phyloP scores from a whole-genome alignment of 1,140 invertebrate genomes.

The Drosophila gunungcola region DNA sequence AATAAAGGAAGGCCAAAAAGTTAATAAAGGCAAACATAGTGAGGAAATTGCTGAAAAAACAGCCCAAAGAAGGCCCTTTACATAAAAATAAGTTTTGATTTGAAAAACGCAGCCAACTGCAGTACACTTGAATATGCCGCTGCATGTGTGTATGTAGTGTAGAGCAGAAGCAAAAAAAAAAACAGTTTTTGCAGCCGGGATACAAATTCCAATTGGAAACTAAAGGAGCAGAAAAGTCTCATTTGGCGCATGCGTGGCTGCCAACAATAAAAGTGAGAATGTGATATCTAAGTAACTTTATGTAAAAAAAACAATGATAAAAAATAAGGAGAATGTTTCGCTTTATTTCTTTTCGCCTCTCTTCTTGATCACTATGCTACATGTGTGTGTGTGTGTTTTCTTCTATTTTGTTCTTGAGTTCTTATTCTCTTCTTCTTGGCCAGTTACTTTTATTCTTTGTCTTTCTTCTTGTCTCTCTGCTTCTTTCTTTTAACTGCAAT shows the following conservation, averaged over 20 bases:
- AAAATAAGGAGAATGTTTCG: constrained; percentile 7
- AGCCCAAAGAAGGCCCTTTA: not conserved
- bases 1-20: constrained; percentile 9
- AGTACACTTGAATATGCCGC: constrained; percentile 47
- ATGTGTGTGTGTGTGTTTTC: constrained; percentile 27
- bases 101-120: constrained; percentile 49
- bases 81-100: not conserved
- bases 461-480: constrained; percentile 39
- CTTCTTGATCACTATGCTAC: constrained; percentile 1
- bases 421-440: constrained; percentile 29
- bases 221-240: constrained; percentile 14
- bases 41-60: constrained; percentile 24
- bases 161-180: constrained; percentile 36
- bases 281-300: too few relatives aligned
- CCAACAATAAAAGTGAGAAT: constrained; percentile 6
- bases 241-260: constrained; percentile 57
- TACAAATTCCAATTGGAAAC: constrained; percentile 73
- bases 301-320: not conserved
- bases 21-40: constrained; percentile 7
- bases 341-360: not conserved
- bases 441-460: constrained; percentile 66
- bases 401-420: constrained; percentile 62
- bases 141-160: constrained; percentile 33
- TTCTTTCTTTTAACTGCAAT: constrained; percentile 44
- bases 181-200: constrained; percentile 46